Evolutionary conservation across 2,888 invertebrate genomes (phyloP).

Genomic region (Emesis furor): DNA sequence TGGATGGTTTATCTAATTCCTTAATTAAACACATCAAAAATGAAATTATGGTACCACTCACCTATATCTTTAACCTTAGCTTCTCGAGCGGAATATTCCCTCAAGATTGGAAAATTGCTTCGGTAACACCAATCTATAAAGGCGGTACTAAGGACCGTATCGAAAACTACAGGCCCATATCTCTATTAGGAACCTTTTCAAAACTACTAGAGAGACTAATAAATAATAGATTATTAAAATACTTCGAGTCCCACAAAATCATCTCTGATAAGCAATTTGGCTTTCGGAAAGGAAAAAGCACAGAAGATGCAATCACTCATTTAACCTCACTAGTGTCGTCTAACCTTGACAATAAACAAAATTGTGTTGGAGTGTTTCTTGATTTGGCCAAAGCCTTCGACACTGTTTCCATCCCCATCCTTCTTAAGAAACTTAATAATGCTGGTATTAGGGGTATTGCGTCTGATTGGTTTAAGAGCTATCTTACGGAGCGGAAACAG

Average conservation of each 20-base stretch:
- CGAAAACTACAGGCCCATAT: background rate
- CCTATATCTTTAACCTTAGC: background rate
- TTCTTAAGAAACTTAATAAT: conserved; percentile 32
- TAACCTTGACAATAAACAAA: background rate
- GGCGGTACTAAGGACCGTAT: background rate
- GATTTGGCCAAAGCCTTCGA: too few relatives aligned
- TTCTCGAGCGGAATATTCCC: background rate
- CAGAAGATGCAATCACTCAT: background rate
- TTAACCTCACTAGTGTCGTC: background rate
- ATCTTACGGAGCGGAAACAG: conserved; percentile 36
- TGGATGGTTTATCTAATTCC: background rate
- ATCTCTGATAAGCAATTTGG: background rate
- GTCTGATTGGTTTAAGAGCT: conserved; percentile 41
- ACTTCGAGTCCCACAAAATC: background rate
- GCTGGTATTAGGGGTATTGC: conserved; percentile 40
- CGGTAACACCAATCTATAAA: background rate
- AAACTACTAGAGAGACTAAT: background rate
- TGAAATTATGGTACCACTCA: background rate
- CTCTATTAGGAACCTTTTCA: background rate
- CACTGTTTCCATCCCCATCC: too few relatives aligned
- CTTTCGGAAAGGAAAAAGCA: background rate
- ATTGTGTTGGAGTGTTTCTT: background rate
- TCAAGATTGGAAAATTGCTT: background rate
- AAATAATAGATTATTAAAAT: background rate
- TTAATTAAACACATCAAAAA: background rate